A percentile compares a stretch with the other conserved stretches of the same genome.
Evolutionary conservation across 2,797 vertebrate species (phyloP).

Genomic region (Peromyscus aztecus): DNA sequence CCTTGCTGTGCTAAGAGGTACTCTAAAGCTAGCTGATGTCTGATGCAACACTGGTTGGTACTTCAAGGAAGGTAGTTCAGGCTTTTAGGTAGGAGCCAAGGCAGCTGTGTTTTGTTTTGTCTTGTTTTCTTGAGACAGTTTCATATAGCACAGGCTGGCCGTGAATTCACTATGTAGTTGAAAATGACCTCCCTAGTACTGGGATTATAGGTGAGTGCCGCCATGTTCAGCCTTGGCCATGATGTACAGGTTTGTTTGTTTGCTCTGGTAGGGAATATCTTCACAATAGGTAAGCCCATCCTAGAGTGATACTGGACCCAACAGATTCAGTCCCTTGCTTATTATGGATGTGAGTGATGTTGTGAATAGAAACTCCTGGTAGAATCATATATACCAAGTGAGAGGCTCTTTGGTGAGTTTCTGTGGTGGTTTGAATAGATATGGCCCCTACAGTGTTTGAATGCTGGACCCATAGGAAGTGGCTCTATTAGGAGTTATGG

Average conservation of each 20-base stretch:
- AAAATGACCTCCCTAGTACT: neutral
- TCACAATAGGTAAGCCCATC: neutral
- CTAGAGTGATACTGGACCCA: neutral
- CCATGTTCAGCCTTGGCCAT: neutral
- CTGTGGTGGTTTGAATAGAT: neutral
- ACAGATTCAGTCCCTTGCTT: neutral
- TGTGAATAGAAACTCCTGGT: neutral
- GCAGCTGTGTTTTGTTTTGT: neutral
- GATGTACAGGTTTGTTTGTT: neutral
- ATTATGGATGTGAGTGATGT: neutral
- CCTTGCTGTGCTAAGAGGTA: neutral
- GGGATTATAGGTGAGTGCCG: neutral
- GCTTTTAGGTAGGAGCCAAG: neutral
- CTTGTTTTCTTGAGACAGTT: neutral
- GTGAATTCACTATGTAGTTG: neutral
- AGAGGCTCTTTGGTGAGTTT: neutral
- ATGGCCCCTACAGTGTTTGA: neutral
- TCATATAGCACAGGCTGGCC: neutral
- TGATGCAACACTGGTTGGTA: neutral
- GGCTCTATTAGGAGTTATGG: neutral
- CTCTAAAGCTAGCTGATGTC: neutral
- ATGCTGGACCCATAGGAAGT: neutral
- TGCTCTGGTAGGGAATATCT: neutral
- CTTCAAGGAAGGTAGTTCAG: neutral
- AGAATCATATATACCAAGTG: neutral